Percentiles rank a stretch among this genome's conserved stretches.
Evolutionary conservation across 1,140 invertebrate genomes (phyloP).

Genomic region (Dendrolimus punctatus): DNA sequence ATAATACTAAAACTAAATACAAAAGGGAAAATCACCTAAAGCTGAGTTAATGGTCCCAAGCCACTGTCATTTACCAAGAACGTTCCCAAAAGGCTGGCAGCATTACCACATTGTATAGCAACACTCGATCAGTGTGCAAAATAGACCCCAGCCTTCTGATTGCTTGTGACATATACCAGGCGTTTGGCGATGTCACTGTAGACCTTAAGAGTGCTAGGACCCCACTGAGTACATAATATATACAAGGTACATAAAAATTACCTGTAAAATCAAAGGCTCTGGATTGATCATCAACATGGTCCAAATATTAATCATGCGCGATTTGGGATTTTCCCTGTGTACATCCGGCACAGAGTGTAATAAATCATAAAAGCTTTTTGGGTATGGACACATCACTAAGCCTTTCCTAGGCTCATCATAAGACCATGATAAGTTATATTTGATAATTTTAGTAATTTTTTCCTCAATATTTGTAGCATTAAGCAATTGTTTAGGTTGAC

Average conservation of each 20-base stretch:
- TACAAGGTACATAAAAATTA: slow-evolving; percentile 13
- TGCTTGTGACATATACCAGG: no score
- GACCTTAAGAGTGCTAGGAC: no score
- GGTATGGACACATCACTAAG: slow-evolving; percentile 50
- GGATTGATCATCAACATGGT: slow-evolving; percentile 60
- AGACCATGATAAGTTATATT: slow-evolving; percentile 43
- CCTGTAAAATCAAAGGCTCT: slow-evolving; percentile 57
- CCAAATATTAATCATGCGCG: slow-evolving; percentile 53
- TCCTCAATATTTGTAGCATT: slow-evolving; percentile 41
- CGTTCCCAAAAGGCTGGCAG: no score
- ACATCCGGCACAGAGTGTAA: slow-evolving; percentile 31
- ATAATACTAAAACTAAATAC: no score
- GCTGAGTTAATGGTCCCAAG: no score
- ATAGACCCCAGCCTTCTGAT: no score
- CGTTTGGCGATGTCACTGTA: no score
- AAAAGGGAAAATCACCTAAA: no score
- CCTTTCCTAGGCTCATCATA: slow-evolving; percentile 44
- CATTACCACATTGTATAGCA: no score
- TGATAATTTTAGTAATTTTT: slow-evolving; percentile 39
- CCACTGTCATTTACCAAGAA: no score
- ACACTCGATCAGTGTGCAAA: no score
- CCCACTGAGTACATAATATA: no score
- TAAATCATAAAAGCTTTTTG: slow-evolving; percentile 46
- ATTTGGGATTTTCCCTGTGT: slow-evolving; percentile 29
- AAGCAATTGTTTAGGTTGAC: slow-evolving; percentile 40